Conservation (phyloP, 2,113 vertebrate species). For the cattle (Bos taurus) region ARS-UCD2.0 NC_037348.1:69069001-69069500, state of each 20-base stretch:
- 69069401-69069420: fast-evolving
- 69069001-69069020: fast-evolving
- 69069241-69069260: fast-evolving
- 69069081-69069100: fast-evolving
- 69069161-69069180: background rate
- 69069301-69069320: too few relatives aligned
- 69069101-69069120: fast-evolving
- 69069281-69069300: fast-evolving
- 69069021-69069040: fast-evolving
- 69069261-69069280: fast-evolving
- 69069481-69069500: background rate
- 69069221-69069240: background rate
- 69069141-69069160: fast-evolving
- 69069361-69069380: background rate
- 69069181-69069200: fast-evolving
- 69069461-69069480: background rate
- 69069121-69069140: fast-evolving
- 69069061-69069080: background rate
- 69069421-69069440: background rate
- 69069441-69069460: too few relatives aligned
- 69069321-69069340: background rate
- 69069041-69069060: background rate
- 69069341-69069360: fast-evolving
- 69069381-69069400: fast-evolving
- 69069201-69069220: background rate